Evolutionary conservation across 2,888 invertebrate species (phyloP).

Genomic region (Rhimphoctona megacephalus): DNA sequence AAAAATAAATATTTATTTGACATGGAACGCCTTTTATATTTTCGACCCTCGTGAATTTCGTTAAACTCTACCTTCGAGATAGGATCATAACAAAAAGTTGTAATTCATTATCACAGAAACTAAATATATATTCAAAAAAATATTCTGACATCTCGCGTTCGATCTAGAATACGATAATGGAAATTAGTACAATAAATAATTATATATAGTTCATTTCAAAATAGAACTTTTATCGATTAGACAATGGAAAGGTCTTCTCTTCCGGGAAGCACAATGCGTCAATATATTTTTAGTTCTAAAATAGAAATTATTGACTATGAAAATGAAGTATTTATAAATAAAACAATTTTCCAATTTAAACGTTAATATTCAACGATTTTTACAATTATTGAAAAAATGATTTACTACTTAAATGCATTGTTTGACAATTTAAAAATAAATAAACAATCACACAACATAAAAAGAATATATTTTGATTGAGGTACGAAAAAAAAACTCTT

Average conservation of each 20-base stretch:
- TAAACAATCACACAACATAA: not conserved
- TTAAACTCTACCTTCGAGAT: not conserved
- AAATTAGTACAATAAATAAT: not conserved
- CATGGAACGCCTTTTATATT: not conserved
- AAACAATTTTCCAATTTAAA: not conserved
- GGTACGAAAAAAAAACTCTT: not conserved
- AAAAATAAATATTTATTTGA: not conserved
- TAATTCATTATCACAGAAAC: constrained; percentile 25
- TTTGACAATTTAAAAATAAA: not conserved
- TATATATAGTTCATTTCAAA: not conserved
- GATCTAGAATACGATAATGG: constrained; percentile 10
- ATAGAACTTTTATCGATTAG: constrained; percentile 5
- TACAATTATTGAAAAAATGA: not conserved
- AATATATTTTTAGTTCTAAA: not conserved
- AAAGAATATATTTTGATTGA: not conserved
- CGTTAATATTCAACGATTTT: not conserved
- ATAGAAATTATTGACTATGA: not conserved
- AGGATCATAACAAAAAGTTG: constrained; percentile 3
- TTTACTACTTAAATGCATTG: not conserved
- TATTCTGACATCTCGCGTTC: constrained; percentile 3
- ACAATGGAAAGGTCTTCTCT: not conserved
- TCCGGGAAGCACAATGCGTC: not conserved
- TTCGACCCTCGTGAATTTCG: not conserved
- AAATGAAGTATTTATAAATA: not conserved
- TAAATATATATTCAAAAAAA: constrained; percentile 26